These are phyloP conservation scores for Probaryconus sp. DNA, from an alignment of 1,140 invertebrate species.

Conservation along the genomic window DNA sequence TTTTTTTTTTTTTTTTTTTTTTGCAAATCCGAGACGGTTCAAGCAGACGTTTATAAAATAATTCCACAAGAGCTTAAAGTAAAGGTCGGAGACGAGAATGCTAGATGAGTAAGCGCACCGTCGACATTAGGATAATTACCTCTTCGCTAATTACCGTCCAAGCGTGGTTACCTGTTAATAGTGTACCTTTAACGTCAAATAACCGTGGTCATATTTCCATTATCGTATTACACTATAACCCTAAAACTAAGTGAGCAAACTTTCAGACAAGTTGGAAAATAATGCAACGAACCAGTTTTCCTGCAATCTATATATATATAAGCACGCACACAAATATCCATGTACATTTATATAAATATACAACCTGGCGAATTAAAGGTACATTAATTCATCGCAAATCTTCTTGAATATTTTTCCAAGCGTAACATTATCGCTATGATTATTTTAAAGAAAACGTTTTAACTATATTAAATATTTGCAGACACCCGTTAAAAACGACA, in stretches of 20 bases:
- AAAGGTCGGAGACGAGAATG: constrained; percentile 50
- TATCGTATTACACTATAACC: constrained; percentile 51
- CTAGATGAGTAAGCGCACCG: constrained; percentile 53
- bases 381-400: constrained; percentile 21
- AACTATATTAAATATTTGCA: constrained; percentile 29
- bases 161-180: constrained; percentile 47
- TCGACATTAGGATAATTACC: constrained; percentile 67
- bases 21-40: too few species aligned
- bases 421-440: not conserved
- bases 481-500: constrained; percentile 13
- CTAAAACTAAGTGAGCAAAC: constrained; percentile 19
- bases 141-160: constrained; percentile 63
- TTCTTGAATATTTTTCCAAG: constrained; percentile 11
- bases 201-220: constrained; percentile 61
- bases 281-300: not conserved
- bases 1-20: too few species aligned
- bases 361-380: constrained; percentile 20
- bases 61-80: constrained; percentile 42
- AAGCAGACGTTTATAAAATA: too few species aligned
- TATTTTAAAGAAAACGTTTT: constrained; percentile 10
- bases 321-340: constrained; percentile 6
- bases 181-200: constrained; percentile 52
- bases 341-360: too few species aligned
- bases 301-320: constrained; percentile 12
- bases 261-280: constrained; percentile 15